Evolutionary conservation across 1,140 invertebrate species (phyloP).

Genomic region (Rhysida immarginata): DNA sequence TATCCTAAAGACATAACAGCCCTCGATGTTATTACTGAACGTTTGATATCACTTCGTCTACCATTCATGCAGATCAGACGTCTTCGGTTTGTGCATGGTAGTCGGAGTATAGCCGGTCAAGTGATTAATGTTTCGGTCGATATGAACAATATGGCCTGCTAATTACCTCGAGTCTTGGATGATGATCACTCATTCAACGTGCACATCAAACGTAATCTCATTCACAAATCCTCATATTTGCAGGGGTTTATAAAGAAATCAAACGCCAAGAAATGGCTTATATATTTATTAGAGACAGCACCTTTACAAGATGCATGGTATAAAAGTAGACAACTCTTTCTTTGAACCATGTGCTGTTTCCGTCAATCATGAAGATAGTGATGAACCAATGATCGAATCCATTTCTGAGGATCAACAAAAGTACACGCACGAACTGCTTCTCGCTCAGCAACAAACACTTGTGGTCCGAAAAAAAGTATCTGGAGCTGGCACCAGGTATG

Average conservation of each 20-base stretch:
- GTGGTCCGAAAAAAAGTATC: too few species aligned
- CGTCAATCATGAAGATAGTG: too few species aligned
- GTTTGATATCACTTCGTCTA: not conserved
- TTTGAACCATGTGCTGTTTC: too few species aligned
- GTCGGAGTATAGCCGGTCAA: not conserved
- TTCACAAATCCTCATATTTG: not conserved
- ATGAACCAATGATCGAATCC: too few species aligned
- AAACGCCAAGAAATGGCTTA: too few species aligned
- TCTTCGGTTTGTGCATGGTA: not conserved
- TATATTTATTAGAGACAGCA: too few species aligned
- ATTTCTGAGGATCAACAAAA: too few species aligned
- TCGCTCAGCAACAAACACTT: too few species aligned
- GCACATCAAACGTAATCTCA: not conserved
- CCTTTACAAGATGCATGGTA: too few species aligned
- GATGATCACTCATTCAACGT: not conserved
- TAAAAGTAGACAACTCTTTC: too few species aligned
- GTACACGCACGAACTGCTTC: too few species aligned
- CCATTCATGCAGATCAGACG: not conserved
- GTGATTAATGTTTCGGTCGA: not conserved
- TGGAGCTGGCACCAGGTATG: too few species aligned
- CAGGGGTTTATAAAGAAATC: not conserved
- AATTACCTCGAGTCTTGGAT: not conserved
- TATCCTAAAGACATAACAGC: not conserved
- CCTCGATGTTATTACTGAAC: not conserved
- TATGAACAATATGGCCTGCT: not conserved